Evolutionary conservation across 1,140 invertebrate genomes (phyloP), one percentile per base, ranked within the genome.

Genomic region (Drosophila albomicans): DNA sequence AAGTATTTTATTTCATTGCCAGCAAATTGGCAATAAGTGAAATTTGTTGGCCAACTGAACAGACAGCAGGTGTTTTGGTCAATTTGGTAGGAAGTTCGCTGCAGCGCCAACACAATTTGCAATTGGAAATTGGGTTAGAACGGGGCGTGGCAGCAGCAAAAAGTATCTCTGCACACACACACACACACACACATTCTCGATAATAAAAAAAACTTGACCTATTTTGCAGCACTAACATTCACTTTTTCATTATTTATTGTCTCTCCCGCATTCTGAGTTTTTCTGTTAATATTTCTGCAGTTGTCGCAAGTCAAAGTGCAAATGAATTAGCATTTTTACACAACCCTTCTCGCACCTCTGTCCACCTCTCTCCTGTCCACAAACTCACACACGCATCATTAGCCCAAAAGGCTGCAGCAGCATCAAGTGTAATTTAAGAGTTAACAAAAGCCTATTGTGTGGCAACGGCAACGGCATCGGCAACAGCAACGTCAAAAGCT

Each of bases 1-100:
- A 77, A 76, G 79, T 86, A 86, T 86, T 86, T 86, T 87, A 87
- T 87, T 87, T 88, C 82, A 87, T 88, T 88, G 82, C 62, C 80
- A 89, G 82, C 84, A 88, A 88, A 88, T 88, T 88, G 86, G 78
- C 81, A 85, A 88, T 88, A 88, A 88, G 86, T 88, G 85, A 88
- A 89, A 88, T 88, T 88, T 89, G 85, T 88, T 88, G 78, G 85
- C 78, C 68, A 70, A 41, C 71, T 84, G 74, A 70, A 64, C 41
- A 13, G 41, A 3, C 11, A 43, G n/a, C 84, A 88, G 84, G 85
- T 88, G 85, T 81, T 77, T 76, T 68, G n/a, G 41, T 49, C 43
- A 30, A 49, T 52, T 57, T 71, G 52, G 48, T 68, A 77, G 75
- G 69, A 78, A 78, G 79, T 79, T 46, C 54, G 65, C 15, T 57